Conservation (phyloP, 2,113 vertebrate species). For the Hyla sarda region DNA sequence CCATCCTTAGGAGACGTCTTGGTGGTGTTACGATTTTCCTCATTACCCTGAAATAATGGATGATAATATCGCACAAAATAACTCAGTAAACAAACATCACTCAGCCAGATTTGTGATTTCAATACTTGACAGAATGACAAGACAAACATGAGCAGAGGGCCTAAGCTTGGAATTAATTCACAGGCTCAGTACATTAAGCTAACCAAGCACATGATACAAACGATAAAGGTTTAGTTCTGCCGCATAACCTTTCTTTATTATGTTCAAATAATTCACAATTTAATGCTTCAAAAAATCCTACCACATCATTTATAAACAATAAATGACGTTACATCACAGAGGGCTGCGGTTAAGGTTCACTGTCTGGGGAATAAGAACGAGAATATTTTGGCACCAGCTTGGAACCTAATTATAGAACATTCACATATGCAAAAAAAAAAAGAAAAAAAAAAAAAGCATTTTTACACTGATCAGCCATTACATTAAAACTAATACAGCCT, state of each 20-base stretch:
- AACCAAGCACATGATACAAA: constrained; percentile 30
- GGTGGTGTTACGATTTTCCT: background rate
- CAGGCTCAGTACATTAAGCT: constrained; percentile 13
- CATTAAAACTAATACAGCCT: no score
- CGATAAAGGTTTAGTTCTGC: constrained; percentile 41
- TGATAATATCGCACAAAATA: constrained; percentile 7
- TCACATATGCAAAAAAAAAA: no score
- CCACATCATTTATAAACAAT: constrained; percentile 27
- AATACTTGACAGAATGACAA: constrained; percentile 33
- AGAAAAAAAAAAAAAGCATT: background rate
- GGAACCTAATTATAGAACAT: constrained; percentile 20
- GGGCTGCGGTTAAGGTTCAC: background rate
- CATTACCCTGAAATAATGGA: constrained; percentile 8
- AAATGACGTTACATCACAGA: constrained; percentile 22
- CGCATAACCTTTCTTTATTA: constrained; percentile 35
- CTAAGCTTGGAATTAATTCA: constrained; percentile 25
- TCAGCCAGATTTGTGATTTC: constrained; percentile 20
- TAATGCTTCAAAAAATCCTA: constrained; percentile 20
- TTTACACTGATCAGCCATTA: no score
- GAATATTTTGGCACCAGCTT: constrained; percentile 27
- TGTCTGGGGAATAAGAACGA: background rate
- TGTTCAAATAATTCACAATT: constrained; percentile 44
- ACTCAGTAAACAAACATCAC: constrained; percentile 8
- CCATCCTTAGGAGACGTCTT: background rate
- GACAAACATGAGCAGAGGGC: constrained; percentile 19